These are phyloP conservation scores for Sesia apiformis DNA, from an alignment of 2,888 invertebrate genomes.

Conservation along the genomic window DNA sequence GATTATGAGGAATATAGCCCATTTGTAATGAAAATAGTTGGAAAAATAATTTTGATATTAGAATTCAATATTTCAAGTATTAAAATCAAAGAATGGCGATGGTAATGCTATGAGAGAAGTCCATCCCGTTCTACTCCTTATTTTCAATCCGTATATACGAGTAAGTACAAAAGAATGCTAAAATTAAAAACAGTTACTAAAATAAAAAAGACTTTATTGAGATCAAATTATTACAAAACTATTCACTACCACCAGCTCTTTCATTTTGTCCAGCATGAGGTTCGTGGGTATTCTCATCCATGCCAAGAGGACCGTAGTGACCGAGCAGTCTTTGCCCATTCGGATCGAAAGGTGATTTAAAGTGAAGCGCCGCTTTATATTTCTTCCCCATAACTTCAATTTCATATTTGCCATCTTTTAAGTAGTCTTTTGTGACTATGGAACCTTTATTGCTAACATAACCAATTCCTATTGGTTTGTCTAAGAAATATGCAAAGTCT, in stretches of 20 bases:
- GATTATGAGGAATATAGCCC: no score
- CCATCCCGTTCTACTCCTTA: no score
- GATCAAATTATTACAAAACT: conserved; percentile 27
- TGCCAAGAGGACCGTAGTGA: conserved; percentile 67
- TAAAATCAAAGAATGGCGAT: no score
- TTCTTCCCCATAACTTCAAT: conserved; percentile 86
- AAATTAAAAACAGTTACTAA: conserved; percentile 1
- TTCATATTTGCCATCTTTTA: conserved; percentile 82
- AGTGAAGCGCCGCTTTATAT: conserved; percentile 80
- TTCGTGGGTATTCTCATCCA: conserved; percentile 58
- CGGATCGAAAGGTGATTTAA: conserved; percentile 89
- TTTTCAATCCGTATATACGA: neutral
- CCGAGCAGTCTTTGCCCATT: conserved; percentile 83
- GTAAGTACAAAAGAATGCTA: conserved; percentile 2
- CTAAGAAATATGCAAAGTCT: conserved; percentile 79
- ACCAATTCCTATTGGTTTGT: conserved; percentile 73
- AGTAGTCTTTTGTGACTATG: conserved; percentile 77
- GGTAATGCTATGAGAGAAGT: no score
- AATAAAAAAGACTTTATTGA: conserved; percentile 20
- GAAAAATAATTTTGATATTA: no score
- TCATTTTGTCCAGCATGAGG: conserved; percentile 65
- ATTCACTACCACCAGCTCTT: conserved; percentile 64
- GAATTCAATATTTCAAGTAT: no score
- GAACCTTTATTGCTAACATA: conserved; percentile 76
- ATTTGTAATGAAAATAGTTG: no score